A percentile compares a stretch with the other conserved stretches of the same genome.
phyloP scores from a whole-genome alignment of 2,888 invertebrate species.

The Amphipyra berbera region DNA sequence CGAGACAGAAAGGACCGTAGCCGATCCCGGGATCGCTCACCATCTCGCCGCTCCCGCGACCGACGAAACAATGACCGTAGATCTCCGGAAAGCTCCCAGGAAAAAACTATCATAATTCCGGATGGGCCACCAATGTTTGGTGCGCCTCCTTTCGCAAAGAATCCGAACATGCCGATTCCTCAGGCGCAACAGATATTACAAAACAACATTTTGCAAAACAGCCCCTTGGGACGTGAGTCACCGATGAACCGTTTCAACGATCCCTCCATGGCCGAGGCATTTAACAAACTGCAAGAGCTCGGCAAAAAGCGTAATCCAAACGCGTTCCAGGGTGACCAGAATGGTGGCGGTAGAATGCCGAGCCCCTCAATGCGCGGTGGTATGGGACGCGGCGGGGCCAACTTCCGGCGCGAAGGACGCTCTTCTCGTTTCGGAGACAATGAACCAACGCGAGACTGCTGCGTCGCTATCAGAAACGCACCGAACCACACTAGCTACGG shows the following conservation, averaged over 20 bases:
- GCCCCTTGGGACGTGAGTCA: slow-evolving; percentile 57
- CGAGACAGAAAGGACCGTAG: slow-evolving; percentile 88
- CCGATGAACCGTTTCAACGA: slow-evolving; percentile 72
- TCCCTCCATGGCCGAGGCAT: slow-evolving; percentile 74
- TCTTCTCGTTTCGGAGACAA: slow-evolving; percentile 74
- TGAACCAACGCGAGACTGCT: slow-evolving; percentile 77
- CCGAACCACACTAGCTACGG: slow-evolving; percentile 94
- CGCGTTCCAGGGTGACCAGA: slow-evolving; percentile 86
- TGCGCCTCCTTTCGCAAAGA: slow-evolving; percentile 53
- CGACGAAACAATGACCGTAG: slow-evolving; percentile 82
- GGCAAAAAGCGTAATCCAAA: slow-evolving; percentile 91
- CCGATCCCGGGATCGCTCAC: slow-evolving; percentile 88
- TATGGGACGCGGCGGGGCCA: slow-evolving; percentile 62
- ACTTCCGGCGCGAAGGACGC: slow-evolving; percentile 73
- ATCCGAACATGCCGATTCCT: slow-evolving; percentile 39
- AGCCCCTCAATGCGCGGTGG: slow-evolving; percentile 58
- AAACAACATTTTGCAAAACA: slow-evolving; percentile 61
- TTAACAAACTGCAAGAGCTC: slow-evolving; percentile 81
- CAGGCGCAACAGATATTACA: slow-evolving; percentile 58
- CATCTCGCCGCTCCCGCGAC: slow-evolving; percentile 86
- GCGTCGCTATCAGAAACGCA: slow-evolving; percentile 93
- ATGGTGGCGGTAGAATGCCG: slow-evolving; percentile 55
- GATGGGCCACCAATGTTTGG: slow-evolving; percentile 50
- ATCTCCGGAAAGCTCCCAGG: slow-evolving; percentile 77
- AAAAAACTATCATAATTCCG: slow-evolving; percentile 63